Conservation (phyloP, 2,888 invertebrate genomes). For the Melanargia galathea region DNA sequence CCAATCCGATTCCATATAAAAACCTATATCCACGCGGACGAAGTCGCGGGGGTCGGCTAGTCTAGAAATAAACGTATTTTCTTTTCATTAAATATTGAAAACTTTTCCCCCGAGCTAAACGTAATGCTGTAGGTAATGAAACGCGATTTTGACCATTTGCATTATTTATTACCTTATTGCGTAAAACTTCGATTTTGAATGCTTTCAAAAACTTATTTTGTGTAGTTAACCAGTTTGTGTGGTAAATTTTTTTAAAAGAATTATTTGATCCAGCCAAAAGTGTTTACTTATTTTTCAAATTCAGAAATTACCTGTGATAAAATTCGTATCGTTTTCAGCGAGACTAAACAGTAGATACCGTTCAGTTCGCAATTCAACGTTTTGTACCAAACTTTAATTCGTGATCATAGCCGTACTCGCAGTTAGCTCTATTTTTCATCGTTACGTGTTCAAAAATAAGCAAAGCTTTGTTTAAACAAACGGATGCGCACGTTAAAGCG, state of each 20-base stretch:
- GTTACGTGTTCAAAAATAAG: slow-evolving; percentile 13
- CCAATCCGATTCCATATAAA: no score
- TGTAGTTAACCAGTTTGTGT: neutral
- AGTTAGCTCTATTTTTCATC: slow-evolving; percentile 24
- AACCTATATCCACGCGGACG: no score
- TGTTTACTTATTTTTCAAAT: neutral
- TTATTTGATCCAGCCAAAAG: no score
- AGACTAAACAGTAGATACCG: neutral
- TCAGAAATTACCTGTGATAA: neutral
- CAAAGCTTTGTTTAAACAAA: slow-evolving; percentile 29
- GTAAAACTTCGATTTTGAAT: neutral
- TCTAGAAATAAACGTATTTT: slow-evolving; percentile 37
- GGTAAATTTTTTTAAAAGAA: no score
- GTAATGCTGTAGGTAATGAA: slow-evolving; percentile 23
- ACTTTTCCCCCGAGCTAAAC: slow-evolving; percentile 28
- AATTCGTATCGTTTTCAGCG: neutral
- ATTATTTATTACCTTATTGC: slow-evolving; percentile 7
- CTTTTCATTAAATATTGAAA: slow-evolving; percentile 38
- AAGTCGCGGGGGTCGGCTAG: no score
- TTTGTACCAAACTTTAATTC: slow-evolving; percentile 19
- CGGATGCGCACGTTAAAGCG: slow-evolving; percentile 32
- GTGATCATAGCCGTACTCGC: slow-evolving; percentile 1
- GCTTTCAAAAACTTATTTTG: neutral
- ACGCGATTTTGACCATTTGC: slow-evolving; percentile 1
- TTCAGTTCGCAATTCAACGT: slow-evolving; percentile 5